Conservation (phyloP, 2,797 vertebrate genomes). For the Gymnoscopelus microlampas region DNA sequence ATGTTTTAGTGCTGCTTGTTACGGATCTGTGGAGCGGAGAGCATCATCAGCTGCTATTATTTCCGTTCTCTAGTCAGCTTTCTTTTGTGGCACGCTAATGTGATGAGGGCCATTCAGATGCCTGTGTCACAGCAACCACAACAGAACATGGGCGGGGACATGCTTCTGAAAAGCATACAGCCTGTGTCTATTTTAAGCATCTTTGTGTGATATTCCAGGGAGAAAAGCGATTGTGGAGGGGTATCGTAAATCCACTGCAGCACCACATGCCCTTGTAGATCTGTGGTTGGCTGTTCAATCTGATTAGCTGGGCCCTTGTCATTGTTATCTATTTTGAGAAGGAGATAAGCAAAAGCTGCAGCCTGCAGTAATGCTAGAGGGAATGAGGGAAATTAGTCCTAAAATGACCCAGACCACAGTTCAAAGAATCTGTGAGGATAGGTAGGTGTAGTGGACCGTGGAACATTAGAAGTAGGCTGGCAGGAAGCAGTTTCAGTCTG, state of each 20-base stretch:
- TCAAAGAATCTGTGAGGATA: slow-evolving; percentile 5
- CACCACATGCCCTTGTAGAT: slow-evolving; percentile 34
- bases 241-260: slow-evolving; percentile 17
- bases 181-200: slow-evolving; percentile 39
- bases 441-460: slow-evolving; percentile 4
- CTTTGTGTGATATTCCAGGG: slow-evolving; percentile 34
- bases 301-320: slow-evolving; percentile 52
- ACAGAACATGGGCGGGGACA: slow-evolving; percentile 7
- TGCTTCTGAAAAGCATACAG: slow-evolving; percentile 22
- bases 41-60: slow-evolving; percentile 41
- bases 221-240: slow-evolving; percentile 5
- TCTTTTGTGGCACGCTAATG: slow-evolving; percentile 17
- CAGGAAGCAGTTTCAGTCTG: slow-evolving; percentile 13
- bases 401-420: slow-evolving; percentile 6
- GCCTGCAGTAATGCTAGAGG: neutral
- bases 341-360: slow-evolving; percentile 52
- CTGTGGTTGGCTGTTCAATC: slow-evolving; percentile 42
- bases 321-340: slow-evolving; percentile 57
- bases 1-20: neutral
- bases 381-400: neutral
- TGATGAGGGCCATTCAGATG: slow-evolving; percentile 9
- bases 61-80: slow-evolving; percentile 12
- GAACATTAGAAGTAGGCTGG: neutral
- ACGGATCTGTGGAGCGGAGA: neutral
- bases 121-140: slow-evolving; percentile 6